phyloP scores from a whole-genome alignment of 2,888 invertebrate species.

The Antheraea assamensis region DNA sequence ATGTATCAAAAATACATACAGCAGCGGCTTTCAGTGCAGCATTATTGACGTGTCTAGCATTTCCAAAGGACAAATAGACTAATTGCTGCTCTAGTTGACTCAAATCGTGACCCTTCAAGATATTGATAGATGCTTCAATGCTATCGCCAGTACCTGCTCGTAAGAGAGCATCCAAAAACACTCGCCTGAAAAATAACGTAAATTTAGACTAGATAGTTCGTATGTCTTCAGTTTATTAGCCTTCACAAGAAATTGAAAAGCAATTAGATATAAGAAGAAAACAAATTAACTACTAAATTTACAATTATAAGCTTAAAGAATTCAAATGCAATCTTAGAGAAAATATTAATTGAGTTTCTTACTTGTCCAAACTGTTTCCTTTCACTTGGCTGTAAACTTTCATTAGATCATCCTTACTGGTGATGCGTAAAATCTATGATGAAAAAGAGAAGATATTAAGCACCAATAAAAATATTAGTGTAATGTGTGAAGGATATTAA shows the following conservation, averaged over 20 bases:
- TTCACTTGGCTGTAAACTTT: conserved; percentile 85
- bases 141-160: conserved; percentile 90
- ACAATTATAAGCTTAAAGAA: neutral
- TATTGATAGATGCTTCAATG: conserved; percentile 85
- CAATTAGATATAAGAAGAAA: neutral
- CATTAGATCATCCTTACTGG: conserved; percentile 87
- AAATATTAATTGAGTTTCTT: conserved; percentile 42
- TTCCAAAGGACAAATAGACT: conserved; percentile 86
- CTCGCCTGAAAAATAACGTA: conserved; percentile 76
- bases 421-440: conserved; percentile 84
- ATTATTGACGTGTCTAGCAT: conserved; percentile 85
- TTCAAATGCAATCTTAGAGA: neutral
- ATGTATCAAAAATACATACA: conserved; percentile 58
- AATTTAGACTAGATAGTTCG: neutral
- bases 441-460: conserved; percentile 17
- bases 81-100: conserved; percentile 80
- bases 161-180: conserved; percentile 91
- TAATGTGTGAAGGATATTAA: neutral
- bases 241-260: neutral
- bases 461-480: neutral
- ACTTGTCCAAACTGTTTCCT: conserved; percentile 83
- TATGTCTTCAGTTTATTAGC: neutral
- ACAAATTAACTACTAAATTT: neutral
- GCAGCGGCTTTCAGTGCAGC: conserved; percentile 84
- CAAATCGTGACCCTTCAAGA: conserved; percentile 86